Conservation (phyloP, 35 echinoderm and acorn worm species). For the Stichopus chloronotus region DNA sequence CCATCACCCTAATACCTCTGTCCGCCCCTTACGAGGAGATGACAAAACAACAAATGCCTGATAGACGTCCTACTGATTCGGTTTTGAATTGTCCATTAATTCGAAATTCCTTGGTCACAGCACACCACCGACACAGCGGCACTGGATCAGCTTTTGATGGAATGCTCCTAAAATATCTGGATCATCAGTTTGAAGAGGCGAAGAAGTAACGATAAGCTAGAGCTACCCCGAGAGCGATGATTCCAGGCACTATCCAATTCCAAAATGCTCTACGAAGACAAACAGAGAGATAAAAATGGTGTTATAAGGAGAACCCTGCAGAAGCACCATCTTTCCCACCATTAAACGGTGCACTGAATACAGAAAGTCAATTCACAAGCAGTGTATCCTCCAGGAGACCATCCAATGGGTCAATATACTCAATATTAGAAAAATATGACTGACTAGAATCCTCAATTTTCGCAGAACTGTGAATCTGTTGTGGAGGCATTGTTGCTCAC, state of each 20-base stretch:
- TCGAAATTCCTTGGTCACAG: neutral
- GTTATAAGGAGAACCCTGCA: neutral
- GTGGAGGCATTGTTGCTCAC: too few species aligned
- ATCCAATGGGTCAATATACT: too few species aligned
- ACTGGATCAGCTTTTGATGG: neutral
- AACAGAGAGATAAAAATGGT: conserved; percentile 9
- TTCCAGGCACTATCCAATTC: conserved; percentile 83
- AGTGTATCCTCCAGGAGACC: too few species aligned
- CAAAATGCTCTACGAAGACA: conserved; percentile 68
- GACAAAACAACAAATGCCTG: too few species aligned
- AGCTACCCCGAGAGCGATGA: conserved; percentile 80
- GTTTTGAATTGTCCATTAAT: neutral
- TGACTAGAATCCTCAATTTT: too few species aligned
- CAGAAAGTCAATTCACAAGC: neutral
- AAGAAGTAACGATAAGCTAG: conserved; percentile 90
- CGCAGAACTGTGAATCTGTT: too few species aligned
- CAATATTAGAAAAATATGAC: too few species aligned
- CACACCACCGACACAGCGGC: neutral
- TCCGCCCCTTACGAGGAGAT: too few species aligned
- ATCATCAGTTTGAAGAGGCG: conserved; percentile 62
- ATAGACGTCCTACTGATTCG: neutral
- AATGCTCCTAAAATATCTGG: neutral
- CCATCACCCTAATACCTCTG: too few species aligned
- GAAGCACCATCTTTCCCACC: neutral
- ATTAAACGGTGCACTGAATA: neutral